Base-by-base conservation (phyloP, 2,113 vertebrate species). In the Eclectus roratus region DNA sequence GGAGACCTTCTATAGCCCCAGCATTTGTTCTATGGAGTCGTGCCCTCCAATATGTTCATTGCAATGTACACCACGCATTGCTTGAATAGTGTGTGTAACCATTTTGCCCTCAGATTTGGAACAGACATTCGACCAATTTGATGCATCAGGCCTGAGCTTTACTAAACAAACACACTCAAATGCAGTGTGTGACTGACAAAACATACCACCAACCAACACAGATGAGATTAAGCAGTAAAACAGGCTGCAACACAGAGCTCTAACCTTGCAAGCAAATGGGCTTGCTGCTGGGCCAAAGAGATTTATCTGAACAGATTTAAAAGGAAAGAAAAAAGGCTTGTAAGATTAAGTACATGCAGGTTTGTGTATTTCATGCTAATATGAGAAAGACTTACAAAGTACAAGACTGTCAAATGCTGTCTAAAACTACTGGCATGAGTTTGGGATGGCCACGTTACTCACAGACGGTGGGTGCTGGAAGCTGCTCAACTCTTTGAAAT, bases 31-130 rank as follows among this genome's bases (percentile, higher is more conserved):
- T 49, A 8, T 20, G 52, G 27, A 74, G 60, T 77, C 0, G 0
- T 69, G 35, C 20, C 39, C 33, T 68, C 25, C 37, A 21, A 14
- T 69, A 33, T 66, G 49, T 91, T 90, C 89, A 43, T 65, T 83
- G 15, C 35, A 82, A 65, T 10, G 3, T 64, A 78, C 55, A 74
- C 53, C 66, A 63, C 23, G n/a, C 33, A 13, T 47, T 68, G 64
- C 60, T 80, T 80, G 61, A 88, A 93, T 91, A 71, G 24, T 68
- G 23, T 47, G 33, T 47, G 58, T 65, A 78, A 82, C 66, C 52
- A 69, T 78, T 87, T 82, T 90, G 66, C 63, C 68, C 60, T 90
- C 80, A 76, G 17, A 63, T 79, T 92, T 94, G 74, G 61, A 97
- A 88, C 60, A 80, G 79, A 65, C 29, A 27, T 83, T 86, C 1